Base-by-base conservation (phyloP, 2,797 vertebrate genomes). In the Meriones psammophilus region DNA sequence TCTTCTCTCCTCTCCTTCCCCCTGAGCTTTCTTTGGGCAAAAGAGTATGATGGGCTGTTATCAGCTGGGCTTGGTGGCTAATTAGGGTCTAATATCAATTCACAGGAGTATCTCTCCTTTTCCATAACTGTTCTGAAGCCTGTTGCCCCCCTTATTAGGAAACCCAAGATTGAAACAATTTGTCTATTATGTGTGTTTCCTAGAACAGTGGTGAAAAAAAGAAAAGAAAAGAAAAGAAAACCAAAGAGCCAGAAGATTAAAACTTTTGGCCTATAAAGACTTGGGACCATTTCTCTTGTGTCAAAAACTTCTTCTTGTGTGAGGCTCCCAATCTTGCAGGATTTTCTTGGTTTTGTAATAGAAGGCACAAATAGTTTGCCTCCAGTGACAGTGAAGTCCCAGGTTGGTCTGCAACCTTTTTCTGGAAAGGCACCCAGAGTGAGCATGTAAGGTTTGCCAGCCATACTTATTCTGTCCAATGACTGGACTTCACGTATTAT, bases 41-140 rank as follows among this genome's bases (percentile, higher is more conserved):
- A 94, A 96, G 96, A 64, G 36, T 93, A 92, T 0, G 66, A 68
- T 96, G 92, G 97, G 91, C 80, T 95, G 46, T 89, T 94, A 28
- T 96, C 92, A 97, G 83, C 71, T 74, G 71, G 88, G 39, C 36
- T 97, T 89, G 84, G 78, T 95, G 94, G 91, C 95, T 98, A 94
- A 97, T 96, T 86, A 8, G 4, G 86, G 60, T 56, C 97, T 94
- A 96, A 96, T 81, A 92, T 62, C 90, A n/a, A 68, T 77, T 64
- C 80, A 83, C 92, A 69, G 94, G 89, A 91, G 95, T 58, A 20
- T 33, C 50, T 71, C 71, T 66, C 90, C 71, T 94, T 94, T 85
- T 13, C 60, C 69, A 74, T 78, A 88, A 76, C 95, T 54, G 8
- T 89, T 54, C 50, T 76, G 30, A 24, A 46, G 50, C 80, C 73